A percentile compares a stretch with the other conserved stretches of the same genome.
Evolutionary conservation across 2,113 vertebrate species (phyloP).

Genomic region (Mungos mungo): DNA sequence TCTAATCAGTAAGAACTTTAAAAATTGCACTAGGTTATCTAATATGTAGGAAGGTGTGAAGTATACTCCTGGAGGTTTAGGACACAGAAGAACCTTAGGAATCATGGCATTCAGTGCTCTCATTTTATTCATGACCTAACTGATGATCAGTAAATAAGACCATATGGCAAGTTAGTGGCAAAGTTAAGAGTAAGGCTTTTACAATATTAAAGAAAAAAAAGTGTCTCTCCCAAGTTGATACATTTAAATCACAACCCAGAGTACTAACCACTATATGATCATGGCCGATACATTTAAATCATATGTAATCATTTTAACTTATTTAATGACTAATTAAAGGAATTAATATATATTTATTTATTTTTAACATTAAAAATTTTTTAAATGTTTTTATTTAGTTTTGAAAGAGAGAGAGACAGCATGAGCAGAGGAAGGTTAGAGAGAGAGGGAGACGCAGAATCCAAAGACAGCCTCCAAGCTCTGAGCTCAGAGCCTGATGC

Average conservation of each 20-base stretch:
- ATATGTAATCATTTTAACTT: neutral
- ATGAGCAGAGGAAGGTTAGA: no score
- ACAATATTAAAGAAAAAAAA: neutral
- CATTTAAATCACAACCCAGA: neutral
- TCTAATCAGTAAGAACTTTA: neutral
- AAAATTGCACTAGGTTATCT: neutral
- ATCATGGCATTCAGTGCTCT: neutral
- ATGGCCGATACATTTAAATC: neutral
- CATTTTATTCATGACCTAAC: neutral
- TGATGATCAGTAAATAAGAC: neutral
- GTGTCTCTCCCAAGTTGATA: neutral
- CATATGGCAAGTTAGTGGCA: neutral
- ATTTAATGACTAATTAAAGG: neutral
- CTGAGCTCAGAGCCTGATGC: no score
- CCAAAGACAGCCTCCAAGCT: no score
- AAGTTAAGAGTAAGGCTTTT: neutral
- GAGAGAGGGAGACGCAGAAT: no score
- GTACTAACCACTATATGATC: no score
- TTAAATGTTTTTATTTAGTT: no score
- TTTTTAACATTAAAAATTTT: no score
- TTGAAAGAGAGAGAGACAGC: no score
- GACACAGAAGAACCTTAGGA: neutral
- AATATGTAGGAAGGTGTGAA: neutral
- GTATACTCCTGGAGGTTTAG: neutral
- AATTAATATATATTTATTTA: neutral